phyloP scores from a whole-genome alignment of 2,888 invertebrate species.

The Colletes collaris region DNA sequence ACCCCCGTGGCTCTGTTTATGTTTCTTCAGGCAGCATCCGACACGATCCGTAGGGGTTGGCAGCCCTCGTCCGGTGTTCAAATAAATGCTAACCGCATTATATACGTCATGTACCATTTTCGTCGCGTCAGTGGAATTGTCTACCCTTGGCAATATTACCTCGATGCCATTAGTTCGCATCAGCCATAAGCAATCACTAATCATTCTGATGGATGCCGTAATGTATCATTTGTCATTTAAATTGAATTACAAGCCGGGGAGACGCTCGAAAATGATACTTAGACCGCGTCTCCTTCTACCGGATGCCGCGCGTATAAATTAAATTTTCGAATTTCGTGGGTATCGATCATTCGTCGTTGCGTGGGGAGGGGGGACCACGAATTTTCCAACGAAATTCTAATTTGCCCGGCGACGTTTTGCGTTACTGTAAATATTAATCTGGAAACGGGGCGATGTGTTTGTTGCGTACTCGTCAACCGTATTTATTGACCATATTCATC shows the following conservation, averaged over 20 bases:
- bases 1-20: conserved; percentile 53
- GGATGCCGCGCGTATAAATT: conserved; percentile 23
- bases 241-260: conserved; percentile 52
- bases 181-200: conserved; percentile 64
- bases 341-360: conserved; percentile 49
- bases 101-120: conserved; percentile 65
- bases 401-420: conserved; percentile 28
- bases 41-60: conserved; percentile 33
- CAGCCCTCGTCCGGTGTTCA: conserved; percentile 55
- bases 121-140: conserved; percentile 56
- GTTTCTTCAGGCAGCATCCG: conserved; percentile 43
- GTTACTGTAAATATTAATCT: conserved; percentile 51
- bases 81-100: conserved; percentile 70
- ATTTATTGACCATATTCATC: conserved; percentile 52
- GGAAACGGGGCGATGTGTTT: conserved; percentile 39
- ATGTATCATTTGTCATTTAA: conserved; percentile 66
- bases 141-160: conserved; percentile 55
- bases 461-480: conserved; percentile 38
- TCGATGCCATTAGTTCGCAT: conserved; percentile 59
- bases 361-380: conserved; percentile 15
- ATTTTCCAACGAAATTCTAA: conserved; percentile 43
- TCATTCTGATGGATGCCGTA: conserved; percentile 61
- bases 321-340: conserved; percentile 37
- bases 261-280: conserved; percentile 50
- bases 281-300: conserved; percentile 7